These are phyloP conservation scores for Octopus sinensis DNA, from an alignment of 1,140 invertebrate genomes.

Conservation along the genomic window DNA sequence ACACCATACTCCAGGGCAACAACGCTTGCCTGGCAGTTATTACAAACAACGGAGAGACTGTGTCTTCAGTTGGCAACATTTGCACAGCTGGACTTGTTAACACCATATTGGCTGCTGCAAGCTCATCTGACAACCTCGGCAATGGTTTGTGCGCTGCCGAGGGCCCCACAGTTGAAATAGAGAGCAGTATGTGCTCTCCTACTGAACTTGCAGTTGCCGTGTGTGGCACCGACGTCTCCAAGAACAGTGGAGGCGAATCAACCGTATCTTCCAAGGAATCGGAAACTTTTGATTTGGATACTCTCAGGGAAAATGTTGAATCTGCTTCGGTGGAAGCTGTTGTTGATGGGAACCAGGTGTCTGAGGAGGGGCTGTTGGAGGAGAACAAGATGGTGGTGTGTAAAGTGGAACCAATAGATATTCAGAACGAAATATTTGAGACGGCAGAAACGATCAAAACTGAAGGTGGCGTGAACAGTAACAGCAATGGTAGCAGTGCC, in stretches of 20 bases:
- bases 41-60: not conserved
- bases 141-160: not conserved
- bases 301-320: conserved; percentile 9
- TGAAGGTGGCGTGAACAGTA: not conserved
- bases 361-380: not conserved
- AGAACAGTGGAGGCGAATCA: not conserved
- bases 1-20: not conserved
- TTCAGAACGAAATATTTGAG: too few species aligned
- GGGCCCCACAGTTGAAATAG: conserved; percentile 8
- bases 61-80: not conserved
- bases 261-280: not conserved
- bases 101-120: not conserved
- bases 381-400: not conserved
- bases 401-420: not conserved
- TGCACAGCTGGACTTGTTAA: not conserved
- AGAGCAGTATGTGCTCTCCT: not conserved
- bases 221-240: not conserved
- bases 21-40: not conserved
- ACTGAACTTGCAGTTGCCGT: not conserved
- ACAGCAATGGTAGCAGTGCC: not conserved
- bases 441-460: not conserved
- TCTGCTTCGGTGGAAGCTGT: not conserved
- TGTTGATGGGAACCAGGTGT: not conserved
- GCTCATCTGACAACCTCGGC: not conserved
- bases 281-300: conserved; percentile 4